Percentiles rank a stretch among this genome's conserved stretches.
Conservation (phyloP, 2,113 vertebrate genomes). For the Myrmophylax atrothorax region DNA sequence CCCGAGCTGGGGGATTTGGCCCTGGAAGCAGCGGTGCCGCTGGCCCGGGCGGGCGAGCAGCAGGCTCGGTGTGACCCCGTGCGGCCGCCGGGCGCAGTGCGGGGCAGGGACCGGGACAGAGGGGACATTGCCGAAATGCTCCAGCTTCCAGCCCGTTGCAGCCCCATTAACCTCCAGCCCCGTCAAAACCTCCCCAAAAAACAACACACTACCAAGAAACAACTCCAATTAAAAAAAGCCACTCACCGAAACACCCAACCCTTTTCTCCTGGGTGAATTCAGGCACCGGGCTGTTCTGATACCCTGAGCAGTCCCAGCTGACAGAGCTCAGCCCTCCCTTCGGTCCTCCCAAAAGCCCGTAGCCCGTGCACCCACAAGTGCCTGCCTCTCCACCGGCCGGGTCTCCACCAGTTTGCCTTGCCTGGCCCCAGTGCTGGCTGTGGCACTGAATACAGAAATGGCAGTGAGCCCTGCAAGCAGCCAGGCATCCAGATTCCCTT, state of each 20-base stretch:
- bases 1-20: not conserved
- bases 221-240: no score
- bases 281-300: fast-evolving
- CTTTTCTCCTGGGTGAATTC: fast-evolving
- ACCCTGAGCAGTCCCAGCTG: no score
- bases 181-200: not conserved
- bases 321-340: not conserved
- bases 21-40: not conserved
- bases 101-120: not conserved
- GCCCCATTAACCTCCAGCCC: fast-evolving
- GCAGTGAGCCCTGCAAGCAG: fast-evolving
- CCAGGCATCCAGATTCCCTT: not conserved
- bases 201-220: not conserved
- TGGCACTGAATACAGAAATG: fast-evolving
- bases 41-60: not conserved
- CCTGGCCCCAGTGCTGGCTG: not conserved
- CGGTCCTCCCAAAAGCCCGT: not conserved
- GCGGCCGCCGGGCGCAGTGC: conserved; percentile 33
- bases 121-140: fast-evolving
- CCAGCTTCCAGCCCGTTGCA: not conserved
- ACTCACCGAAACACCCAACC: not conserved
- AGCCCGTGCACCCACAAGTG: fast-evolving
- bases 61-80: conserved; percentile 35
- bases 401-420: not conserved
- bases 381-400: fast-evolving